These are phyloP conservation scores for Burhinus bistriatus DNA, from an alignment of 2,113 vertebrate species.

Conservation along the genomic window DNA sequence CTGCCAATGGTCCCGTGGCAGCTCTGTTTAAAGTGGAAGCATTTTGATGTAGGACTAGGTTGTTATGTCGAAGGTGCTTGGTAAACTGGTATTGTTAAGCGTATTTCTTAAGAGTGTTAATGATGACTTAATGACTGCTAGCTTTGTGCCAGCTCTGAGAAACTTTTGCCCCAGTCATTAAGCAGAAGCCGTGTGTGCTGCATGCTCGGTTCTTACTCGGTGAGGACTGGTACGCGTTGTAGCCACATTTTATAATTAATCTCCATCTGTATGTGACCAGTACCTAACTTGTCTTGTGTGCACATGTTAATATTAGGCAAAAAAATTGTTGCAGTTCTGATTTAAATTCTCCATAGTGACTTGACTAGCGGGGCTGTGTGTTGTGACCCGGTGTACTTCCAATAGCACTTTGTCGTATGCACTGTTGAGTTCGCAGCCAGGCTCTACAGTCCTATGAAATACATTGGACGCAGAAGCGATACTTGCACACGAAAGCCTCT, in stretches of 20 bases:
- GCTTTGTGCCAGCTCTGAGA: not conserved
- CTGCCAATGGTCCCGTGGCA: fast-evolving
- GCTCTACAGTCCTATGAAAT: not conserved
- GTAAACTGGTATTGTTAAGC: not conserved
- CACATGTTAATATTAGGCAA: fast-evolving
- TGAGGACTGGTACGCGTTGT: fast-evolving
- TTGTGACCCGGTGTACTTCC: fast-evolving
- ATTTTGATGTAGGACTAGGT: no score
- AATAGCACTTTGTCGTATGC: fast-evolving
- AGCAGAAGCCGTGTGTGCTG: not conserved
- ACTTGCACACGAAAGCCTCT: not conserved
- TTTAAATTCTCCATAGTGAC: fast-evolving
- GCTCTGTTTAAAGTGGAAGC: not conserved
- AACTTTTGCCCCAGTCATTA: not conserved
- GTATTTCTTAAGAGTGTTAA: not conserved
- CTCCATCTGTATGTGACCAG: not conserved
- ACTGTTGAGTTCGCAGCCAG: fast-evolving
- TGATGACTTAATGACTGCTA: not conserved
- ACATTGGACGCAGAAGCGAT: not conserved
- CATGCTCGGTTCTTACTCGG: not conserved
- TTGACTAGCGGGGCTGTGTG: fast-evolving
- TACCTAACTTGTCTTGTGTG: not conserved
- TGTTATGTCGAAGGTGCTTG: not conserved
- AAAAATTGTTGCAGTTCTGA: not conserved
- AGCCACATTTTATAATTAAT: not conserved